Conservation (phyloP, 2,888 invertebrate species). For the Drosophila falleni region DNA sequence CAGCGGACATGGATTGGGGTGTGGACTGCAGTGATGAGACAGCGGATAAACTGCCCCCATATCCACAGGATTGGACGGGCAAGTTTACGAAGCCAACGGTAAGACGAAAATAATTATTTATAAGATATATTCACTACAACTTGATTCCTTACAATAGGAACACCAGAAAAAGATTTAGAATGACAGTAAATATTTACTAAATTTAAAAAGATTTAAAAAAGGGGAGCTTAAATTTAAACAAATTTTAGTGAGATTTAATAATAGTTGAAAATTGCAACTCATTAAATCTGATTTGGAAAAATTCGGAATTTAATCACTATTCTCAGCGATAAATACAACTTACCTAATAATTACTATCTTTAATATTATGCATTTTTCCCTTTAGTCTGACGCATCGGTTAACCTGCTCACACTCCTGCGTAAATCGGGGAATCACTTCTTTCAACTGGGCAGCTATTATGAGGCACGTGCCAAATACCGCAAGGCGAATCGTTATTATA, state of each 20-base stretch:
- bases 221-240: too few relatives aligned
- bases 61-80: conserved; percentile 90
- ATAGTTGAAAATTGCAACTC: too few relatives aligned
- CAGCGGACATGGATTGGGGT: conserved; percentile 88
- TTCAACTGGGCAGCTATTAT: conserved; percentile 87
- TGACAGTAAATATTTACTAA: too few relatives aligned
- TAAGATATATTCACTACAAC: neutral
- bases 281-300: too few relatives aligned
- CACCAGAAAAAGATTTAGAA: too few relatives aligned
- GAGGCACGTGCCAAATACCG: conserved; percentile 91
- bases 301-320: too few relatives aligned
- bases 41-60: conserved; percentile 90
- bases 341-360: neutral
- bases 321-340: neutral
- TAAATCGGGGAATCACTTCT: conserved; percentile 90
- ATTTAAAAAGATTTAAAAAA: too few relatives aligned
- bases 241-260: too few relatives aligned
- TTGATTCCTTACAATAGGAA: neutral
- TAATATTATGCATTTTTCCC: too few relatives aligned
- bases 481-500: conserved; percentile 91
- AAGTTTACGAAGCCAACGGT: conserved; percentile 73
- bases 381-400: conserved; percentile 86
- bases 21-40: conserved; percentile 90
- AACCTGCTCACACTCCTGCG: conserved; percentile 88
- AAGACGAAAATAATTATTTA: conserved; percentile 14